Evolutionary conservation across 2,113 vertebrate species (phyloP), one percentile per base, ranked within the genome.

Genomic region (Phalacrocorax pelagicus): DNA sequence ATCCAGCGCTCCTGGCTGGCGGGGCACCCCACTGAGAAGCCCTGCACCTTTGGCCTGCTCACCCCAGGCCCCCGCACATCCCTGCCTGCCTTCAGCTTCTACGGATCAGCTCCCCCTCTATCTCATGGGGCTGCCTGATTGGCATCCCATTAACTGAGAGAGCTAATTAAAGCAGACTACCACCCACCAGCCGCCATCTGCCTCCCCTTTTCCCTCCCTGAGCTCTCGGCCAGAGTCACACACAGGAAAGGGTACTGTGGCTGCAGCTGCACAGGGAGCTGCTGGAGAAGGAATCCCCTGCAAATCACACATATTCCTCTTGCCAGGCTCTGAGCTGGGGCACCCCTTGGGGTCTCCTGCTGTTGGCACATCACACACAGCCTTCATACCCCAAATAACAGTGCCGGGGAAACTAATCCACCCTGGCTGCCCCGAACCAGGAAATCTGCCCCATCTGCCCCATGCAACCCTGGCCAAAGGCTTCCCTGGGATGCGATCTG

Each of bases 131-230:
- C 62, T 82, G 57, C 58, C 81, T 90, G 92, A 96, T 67, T 94
- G 87, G 77, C 95, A 96, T 80, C 69, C 93, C 94, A 95, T 93
- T 95, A 96, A 92, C 79, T 18, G 73, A 86, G 66, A 77, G 54
- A 61, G 85, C 94, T 96, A 94, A 97, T 96, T 96, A 96, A 96
- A 94, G 91, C 80, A 59, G 89, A 93, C 87, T 86, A 9, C 93
- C 96, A 94, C 93, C 95, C 92, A 94, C 94, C 81, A 74, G 90
- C 86, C 11, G 0, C 96, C 89, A 92, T 81, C 91, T 94, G 93
- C 81, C 95, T 97, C 92, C 86, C 93, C 83, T 93, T 52, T 92
- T 87, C 65, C 66, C 74, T 89, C 83, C 58, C 83, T 3, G 34
- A 77, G 82, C 73, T 94, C 82, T 69, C 7, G 32, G 49, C 79